Conservation (phyloP, 2,797 vertebrate species). For the Morelia viridis region DNA sequence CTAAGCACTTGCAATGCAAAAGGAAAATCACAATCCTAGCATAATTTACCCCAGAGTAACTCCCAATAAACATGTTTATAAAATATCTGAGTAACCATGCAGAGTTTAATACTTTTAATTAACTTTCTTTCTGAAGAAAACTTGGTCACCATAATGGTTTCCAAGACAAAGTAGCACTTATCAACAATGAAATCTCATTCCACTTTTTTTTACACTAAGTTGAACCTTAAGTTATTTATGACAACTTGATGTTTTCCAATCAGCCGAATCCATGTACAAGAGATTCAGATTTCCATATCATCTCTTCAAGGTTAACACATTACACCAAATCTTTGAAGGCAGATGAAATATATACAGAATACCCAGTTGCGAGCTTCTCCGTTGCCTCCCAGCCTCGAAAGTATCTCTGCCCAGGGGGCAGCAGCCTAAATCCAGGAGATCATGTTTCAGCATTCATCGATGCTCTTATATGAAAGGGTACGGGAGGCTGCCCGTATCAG, state of each 20-base stretch:
- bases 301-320: background rate
- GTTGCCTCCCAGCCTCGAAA: background rate
- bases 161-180: background rate
- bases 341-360: background rate
- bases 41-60: background rate
- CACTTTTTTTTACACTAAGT: background rate
- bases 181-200: background rate
- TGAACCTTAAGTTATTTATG: background rate
- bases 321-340: background rate
- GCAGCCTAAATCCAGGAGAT: slow-evolving; percentile 2
- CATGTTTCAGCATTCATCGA: slow-evolving; percentile 30
- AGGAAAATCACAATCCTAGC: background rate
- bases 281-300: background rate
- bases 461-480: background rate
- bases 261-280: background rate
- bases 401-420: slow-evolving; percentile 13
- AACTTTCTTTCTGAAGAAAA: background rate
- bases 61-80: background rate
- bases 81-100: background rate
- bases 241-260: background rate
- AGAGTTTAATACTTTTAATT: background rate
- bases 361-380: background rate
- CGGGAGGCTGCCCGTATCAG: slow-evolving; percentile 6
- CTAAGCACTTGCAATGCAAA: background rate
- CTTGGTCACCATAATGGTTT: background rate